phyloP scores from a whole-genome alignment of 2,888 invertebrate genomes.

The Choreutis nemorana region DNA sequence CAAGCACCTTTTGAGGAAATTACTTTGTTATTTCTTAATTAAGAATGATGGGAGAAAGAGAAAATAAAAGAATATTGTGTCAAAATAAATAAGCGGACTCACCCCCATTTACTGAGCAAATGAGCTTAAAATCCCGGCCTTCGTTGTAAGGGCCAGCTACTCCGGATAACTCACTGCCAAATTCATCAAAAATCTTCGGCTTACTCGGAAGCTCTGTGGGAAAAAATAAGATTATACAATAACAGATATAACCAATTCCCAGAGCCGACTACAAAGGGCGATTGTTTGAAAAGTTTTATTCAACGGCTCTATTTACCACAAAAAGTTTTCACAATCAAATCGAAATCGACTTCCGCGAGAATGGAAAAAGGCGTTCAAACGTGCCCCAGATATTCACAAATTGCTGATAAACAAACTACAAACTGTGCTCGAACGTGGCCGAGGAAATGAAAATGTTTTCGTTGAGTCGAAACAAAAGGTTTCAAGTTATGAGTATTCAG shows the following conservation, averaged over 20 bases:
- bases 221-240: constrained; percentile 18
- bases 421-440: constrained; percentile 20
- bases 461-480: constrained; percentile 31
- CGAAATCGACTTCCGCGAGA: constrained; percentile 25
- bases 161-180: constrained; percentile 69
- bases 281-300: constrained; percentile 6
- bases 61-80: constrained; percentile 1
- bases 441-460: constrained; percentile 38
- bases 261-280: constrained; percentile 6
- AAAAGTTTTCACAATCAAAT: constrained; percentile 33
- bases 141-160: constrained; percentile 79
- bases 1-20: too few relatives aligned
- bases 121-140: constrained; percentile 75
- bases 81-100: constrained; percentile 21
- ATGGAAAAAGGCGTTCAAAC: constrained; percentile 23
- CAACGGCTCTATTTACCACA: constrained; percentile 9
- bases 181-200: constrained; percentile 76
- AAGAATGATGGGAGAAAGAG: background rate
- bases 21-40: too few relatives aligned
- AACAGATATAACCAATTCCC: too few relatives aligned
- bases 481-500: constrained; percentile 27
- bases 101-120: constrained; percentile 80
- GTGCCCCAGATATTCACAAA: constrained; percentile 25
- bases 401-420: constrained; percentile 36
- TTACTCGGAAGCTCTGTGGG: constrained; percentile 76